Evolutionary conservation across 2,888 invertebrate genomes (phyloP).

Genomic region (Rhamphomyia laevipes): DNA sequence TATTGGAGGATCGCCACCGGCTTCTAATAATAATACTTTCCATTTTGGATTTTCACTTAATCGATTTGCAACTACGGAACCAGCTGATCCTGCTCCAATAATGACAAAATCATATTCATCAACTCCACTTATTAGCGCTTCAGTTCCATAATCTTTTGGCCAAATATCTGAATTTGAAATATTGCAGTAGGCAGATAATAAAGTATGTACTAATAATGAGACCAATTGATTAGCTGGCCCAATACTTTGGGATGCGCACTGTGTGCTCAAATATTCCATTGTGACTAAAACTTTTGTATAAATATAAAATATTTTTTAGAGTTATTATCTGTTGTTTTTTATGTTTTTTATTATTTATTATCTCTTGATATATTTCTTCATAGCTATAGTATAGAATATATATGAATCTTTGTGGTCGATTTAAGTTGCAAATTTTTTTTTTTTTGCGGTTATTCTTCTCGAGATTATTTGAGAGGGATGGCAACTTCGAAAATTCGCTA

Average conservation of each 20-base stretch:
- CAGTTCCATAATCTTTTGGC: constrained; percentile 37
- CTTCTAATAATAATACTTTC: constrained; percentile 21
- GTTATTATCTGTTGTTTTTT: too few species aligned
- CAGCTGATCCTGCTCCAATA: constrained; percentile 14
- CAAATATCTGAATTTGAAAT: constrained; percentile 40
- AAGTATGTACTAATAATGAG: constrained; percentile 40
- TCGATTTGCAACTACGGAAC: constrained; percentile 19
- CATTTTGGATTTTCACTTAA: constrained; percentile 22
- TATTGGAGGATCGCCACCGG: constrained; percentile 21
- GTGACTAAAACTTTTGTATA: constrained; percentile 14
- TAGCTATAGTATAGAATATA: too few species aligned
- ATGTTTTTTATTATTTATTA: too few species aligned
- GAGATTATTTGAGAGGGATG: too few species aligned
- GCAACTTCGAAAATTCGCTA: too few species aligned
- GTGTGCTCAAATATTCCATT: constrained; percentile 30
- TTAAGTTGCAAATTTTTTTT: too few species aligned
- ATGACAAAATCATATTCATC: constrained; percentile 11
- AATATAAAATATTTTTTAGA: too few species aligned
- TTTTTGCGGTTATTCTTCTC: too few species aligned
- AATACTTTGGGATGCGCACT: constrained; percentile 24
- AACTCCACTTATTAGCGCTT: constrained; percentile 22
- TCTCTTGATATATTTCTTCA: too few species aligned
- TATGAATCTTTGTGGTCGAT: too few species aligned
- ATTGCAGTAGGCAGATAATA: constrained; percentile 45
- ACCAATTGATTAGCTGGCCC: constrained; percentile 35